Base-by-base conservation (phyloP, 2,113 vertebrate species). In the Poecilia latipinna region DNA sequence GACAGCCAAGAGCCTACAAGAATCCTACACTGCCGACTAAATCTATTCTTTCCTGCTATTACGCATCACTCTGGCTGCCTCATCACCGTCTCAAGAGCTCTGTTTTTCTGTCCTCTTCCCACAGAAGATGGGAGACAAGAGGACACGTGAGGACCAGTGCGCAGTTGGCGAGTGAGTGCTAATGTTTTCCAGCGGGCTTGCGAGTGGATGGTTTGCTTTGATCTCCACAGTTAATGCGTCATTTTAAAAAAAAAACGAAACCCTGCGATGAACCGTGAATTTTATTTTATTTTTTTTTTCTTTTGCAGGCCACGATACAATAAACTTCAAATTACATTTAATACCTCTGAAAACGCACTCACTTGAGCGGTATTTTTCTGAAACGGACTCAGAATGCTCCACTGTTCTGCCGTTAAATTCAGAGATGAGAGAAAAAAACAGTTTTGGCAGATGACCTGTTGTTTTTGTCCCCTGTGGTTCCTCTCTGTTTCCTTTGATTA, bases 401-500 rank as follows among this genome's bases (percentile, higher is more conserved):
- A 61, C 19, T 37, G 29, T 65, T 74, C 61, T 67, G 35, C 66
- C 75, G 26, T n/a, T n/a, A 65, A 75, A 84, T 75, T 79, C 54
- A 48, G 64, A 10, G 68, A 83, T 66, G 70, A 83, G 67, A 86
- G 67, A 17, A 80, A 19, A 19, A 24, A 61, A 29, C 68, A 68
- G 32, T 84, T 79, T 84, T 67, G 64, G 71, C 68, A 65, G 77
- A 57, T 68, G 35, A 57, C 64, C 31, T 75, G 81, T 83, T 85
- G 85, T 83, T 86, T 89, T 72, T 65, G 80, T 80, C 83, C 79
- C 86, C 67, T 29, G 80, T 75, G 85, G 82, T 72, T 76, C 77
- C 75, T 82, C 79, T 69, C 77, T 83, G 71, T 35, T 82, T 82
- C 77, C 64, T 80, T 75, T 90, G 83, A 92, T 91, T 86, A 89